phyloP scores from a whole-genome alignment of 2,113 vertebrate genomes.

The Pelmatolapia mariae region DNA sequence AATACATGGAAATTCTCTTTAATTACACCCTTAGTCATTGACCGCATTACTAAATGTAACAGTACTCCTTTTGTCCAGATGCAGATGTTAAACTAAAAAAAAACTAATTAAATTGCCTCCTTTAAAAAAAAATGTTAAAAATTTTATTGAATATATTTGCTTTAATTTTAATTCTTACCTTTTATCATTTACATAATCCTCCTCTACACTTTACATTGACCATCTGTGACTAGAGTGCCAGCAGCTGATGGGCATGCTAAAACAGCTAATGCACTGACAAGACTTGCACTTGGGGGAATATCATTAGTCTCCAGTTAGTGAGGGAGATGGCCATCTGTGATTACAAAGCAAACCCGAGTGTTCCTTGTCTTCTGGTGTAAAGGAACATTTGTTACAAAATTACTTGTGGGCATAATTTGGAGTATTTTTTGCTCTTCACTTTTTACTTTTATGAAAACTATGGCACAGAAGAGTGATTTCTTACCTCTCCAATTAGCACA shows the following conservation, averaged over 20 bases:
- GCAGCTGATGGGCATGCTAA: not conserved
- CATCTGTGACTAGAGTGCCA: constrained; percentile 20
- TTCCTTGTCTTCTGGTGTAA: not conserved
- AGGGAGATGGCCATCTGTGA: constrained; percentile 19
- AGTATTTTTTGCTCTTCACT: not conserved
- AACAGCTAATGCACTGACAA: not conserved
- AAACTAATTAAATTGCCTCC: not conserved
- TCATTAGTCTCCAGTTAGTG: not conserved
- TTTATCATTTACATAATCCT: not conserved
- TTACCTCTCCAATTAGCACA: not conserved
- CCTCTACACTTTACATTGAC: not conserved
- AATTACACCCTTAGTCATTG: not conserved
- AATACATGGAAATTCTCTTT: not conserved
- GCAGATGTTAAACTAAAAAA: not conserved
- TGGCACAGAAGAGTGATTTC: not conserved
- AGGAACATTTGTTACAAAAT: not conserved
- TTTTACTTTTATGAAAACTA: not conserved
- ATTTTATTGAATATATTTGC: not conserved
- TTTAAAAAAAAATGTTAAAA: not conserved
- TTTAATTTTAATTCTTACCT: not conserved
- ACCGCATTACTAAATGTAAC: not conserved
- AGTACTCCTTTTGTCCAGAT: not conserved
- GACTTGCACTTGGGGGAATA: not conserved
- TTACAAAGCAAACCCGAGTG: not conserved
- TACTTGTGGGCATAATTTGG: not conserved